phyloP scores from a whole-genome alignment of 64 coral and sea anemone species.

The Pocillopora damicornis region DNA sequence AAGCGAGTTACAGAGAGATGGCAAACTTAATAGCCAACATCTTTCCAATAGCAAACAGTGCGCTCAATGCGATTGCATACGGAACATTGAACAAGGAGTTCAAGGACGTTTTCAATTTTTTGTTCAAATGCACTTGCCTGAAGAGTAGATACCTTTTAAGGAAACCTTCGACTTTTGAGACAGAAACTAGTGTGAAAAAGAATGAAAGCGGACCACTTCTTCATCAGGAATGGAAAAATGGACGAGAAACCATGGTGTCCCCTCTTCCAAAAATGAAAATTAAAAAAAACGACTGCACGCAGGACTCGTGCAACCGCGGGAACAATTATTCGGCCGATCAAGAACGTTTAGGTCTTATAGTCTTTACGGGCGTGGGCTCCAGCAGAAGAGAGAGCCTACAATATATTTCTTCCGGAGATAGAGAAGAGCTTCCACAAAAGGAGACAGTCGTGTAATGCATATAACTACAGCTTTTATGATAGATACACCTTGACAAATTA shows the following conservation, averaged over 20 bases:
- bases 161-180: background rate
- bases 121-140: slow-evolving; percentile 55
- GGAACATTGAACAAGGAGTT: slow-evolving; percentile 86
- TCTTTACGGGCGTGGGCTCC: too few relatives aligned
- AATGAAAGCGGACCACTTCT: background rate
- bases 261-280: background rate
- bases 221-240: background rate
- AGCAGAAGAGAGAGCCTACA: background rate
- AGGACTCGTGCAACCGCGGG: background rate
- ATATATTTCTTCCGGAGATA: too few relatives aligned
- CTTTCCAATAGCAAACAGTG: slow-evolving; percentile 86
- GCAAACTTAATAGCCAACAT: slow-evolving; percentile 67
- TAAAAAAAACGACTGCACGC: background rate
- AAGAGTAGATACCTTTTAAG: background rate
- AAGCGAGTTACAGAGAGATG: slow-evolving; percentile 40
- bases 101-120: slow-evolving; percentile 71
- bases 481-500: too few relatives aligned
- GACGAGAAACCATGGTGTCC: background rate
- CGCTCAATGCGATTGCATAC: slow-evolving; percentile 83
- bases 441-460: slow-evolving; percentile 19
- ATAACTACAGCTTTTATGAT: too few relatives aligned
- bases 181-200: background rate
- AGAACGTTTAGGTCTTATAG: background rate
- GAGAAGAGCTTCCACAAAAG: background rate
- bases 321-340: background rate